Evolutionary conservation across 2,888 invertebrate genomes (phyloP), one percentile per base, ranked within the genome.

Genomic region (Lycia hirtaria): DNA sequence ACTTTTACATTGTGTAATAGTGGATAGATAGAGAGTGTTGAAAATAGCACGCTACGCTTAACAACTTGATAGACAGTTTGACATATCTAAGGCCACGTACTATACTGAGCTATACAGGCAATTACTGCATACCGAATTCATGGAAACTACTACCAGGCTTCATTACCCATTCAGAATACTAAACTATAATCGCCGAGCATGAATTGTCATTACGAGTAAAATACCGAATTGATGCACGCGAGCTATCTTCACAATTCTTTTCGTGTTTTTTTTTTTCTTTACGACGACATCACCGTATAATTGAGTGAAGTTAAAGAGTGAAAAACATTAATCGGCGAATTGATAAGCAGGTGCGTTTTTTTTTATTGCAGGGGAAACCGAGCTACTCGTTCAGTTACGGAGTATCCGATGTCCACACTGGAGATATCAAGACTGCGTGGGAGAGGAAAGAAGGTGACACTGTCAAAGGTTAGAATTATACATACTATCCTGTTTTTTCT

Each of bases 341-440:
- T 72, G 69, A 76, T 76, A 32, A 64, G 62, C 48, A 55, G 56
- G 57, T 64, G 47, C 47, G 48, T 65, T 56, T 62, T 58, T 62
- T 78, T 77, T 70, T 50, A 68, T 90, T 87, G 17, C 85, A 94
- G 93, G 89, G 82, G 78, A 89, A 92, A 71, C 88, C 93, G 56
- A 92, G 92, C 64, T 94, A 94, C 80, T 93, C 93, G 56, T 94
- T 93, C 77, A 93, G 94, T 64, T 94, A 94, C 72, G 94, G 94
- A 49, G 94, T 94, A 12, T 88, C 94, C 65, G 94, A 94, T 73
- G 83, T 84, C 12, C 87, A 88, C 52, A 94, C 94, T 17, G 94
- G 94, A 12, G 94, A 94, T 56, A 81, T 94, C 2, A 94, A 94
- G 70, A 87, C 92, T 48, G 94, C 93, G 57, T 94, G 94, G 94